phyloP scores from a whole-genome alignment of 2,113 vertebrate genomes.

The Peromyscus californicus region DNA sequence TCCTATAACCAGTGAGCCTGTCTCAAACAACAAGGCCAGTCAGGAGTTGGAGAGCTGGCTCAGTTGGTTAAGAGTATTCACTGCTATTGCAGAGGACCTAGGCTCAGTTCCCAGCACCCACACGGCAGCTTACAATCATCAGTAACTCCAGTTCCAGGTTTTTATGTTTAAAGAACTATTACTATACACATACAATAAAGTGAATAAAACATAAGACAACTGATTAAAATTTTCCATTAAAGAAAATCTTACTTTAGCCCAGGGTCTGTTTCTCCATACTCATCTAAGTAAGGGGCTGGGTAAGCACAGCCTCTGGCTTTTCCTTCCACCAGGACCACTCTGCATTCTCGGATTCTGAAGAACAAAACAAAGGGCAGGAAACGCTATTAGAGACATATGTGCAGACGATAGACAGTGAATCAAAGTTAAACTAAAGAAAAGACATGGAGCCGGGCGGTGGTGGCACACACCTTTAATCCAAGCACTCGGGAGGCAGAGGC shows the following conservation, averaged over 20 bases:
- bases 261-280: conserved; percentile 99
- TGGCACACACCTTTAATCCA: too few species aligned
- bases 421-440: conserved; percentile 47
- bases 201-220: conserved; percentile 10
- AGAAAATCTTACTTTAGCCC: conserved; percentile 91
- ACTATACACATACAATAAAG: not conserved
- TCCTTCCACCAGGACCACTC: conserved; percentile 95
- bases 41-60: not conserved
- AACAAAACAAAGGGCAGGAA: conserved; percentile 72
- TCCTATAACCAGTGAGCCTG: not conserved
- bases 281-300: conserved; percentile 97
- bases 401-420: not conserved
- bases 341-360: conserved; percentile 96
- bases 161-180: conserved; percentile 61
- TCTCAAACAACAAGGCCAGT: not conserved
- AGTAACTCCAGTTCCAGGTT: not conserved
- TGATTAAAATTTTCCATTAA: not conserved
- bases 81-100: too few species aligned
- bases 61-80: not conserved
- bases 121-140: not conserved
- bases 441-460: not conserved
- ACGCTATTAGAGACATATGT: not conserved
- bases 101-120: not conserved
- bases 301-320: conserved; percentile 96
- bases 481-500: too few species aligned